Conservation (phyloP, 2,888 invertebrate species). For the Nymphalis polychloros region DNA sequence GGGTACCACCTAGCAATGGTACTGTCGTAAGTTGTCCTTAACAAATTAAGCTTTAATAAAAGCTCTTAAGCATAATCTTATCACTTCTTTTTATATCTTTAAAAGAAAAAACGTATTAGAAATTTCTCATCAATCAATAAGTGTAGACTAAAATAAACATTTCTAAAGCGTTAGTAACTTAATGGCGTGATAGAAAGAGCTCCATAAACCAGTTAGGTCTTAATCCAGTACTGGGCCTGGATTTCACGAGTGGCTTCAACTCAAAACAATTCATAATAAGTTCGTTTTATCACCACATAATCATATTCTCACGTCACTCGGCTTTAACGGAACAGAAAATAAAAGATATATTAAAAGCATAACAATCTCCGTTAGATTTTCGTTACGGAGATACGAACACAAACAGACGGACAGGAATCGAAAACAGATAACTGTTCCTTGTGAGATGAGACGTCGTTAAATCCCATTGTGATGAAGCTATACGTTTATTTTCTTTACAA, state of each 20-base stretch:
- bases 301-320: slow-evolving; percentile 4
- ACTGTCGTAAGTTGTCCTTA: background rate
- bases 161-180: too few relatives aligned
- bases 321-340: slow-evolving; percentile 14
- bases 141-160: too few relatives aligned
- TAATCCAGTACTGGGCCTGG: too few relatives aligned
- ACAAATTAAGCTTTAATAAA: background rate
- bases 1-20: background rate
- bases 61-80: too few relatives aligned
- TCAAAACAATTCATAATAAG: background rate
- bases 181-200: too few relatives aligned
- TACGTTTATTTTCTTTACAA: too few relatives aligned
- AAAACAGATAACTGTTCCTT: slow-evolving; percentile 14
- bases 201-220: too few relatives aligned
- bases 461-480: background rate
- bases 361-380: slow-evolving; percentile 34
- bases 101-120: too few relatives aligned
- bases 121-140: too few relatives aligned
- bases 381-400: slow-evolving; percentile 28
- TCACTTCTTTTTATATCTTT: too few relatives aligned
- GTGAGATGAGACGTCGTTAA: slow-evolving; percentile 1
- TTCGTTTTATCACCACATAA: slow-evolving; percentile 2
- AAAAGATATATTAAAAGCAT: slow-evolving; percentile 25
- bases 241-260: background rate
- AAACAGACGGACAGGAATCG: slow-evolving; percentile 29